Conservation (phyloP, 2,113 vertebrate species). For the Grallaria varia region DNA sequence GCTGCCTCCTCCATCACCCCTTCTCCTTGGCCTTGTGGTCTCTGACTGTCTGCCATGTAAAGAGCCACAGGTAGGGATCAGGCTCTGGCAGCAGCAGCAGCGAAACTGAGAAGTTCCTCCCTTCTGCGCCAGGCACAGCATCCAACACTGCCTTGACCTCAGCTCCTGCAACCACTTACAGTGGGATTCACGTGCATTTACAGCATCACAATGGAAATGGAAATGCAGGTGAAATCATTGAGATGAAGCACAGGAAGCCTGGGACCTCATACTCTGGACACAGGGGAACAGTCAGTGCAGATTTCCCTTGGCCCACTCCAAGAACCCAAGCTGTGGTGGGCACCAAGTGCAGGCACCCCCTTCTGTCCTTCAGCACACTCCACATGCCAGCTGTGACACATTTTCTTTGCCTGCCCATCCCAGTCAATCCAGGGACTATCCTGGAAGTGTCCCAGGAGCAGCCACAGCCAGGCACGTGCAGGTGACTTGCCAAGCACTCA, state of each 20-base stretch:
- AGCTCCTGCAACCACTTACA: not conserved
- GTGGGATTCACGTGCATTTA: not conserved
- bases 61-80: not conserved
- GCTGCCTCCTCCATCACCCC: not conserved
- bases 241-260: not conserved
- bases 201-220: rapidly evolving
- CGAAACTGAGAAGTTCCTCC: rapidly evolving
- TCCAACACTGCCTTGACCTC: not conserved
- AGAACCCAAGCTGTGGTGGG: not conserved
- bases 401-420: not conserved
- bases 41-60: not conserved
- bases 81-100: not conserved
- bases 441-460: not conserved
- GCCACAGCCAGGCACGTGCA: rapidly evolving
- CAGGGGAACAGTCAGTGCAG: rapidly evolving
- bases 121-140: not conserved
- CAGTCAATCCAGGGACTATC: not conserved
- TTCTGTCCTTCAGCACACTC: not conserved
- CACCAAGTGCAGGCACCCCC: not conserved
- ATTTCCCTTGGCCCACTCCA: not conserved
- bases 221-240: not conserved
- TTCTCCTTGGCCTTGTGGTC: not conserved
- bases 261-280: not conserved
- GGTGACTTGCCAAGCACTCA: not conserved
- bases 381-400: not conserved